A percentile compares a stretch with the other conserved stretches of the same genome.
Evolutionary conservation across 2,113 vertebrate species (phyloP).

Genomic region (Tringa solitaria): DNA sequence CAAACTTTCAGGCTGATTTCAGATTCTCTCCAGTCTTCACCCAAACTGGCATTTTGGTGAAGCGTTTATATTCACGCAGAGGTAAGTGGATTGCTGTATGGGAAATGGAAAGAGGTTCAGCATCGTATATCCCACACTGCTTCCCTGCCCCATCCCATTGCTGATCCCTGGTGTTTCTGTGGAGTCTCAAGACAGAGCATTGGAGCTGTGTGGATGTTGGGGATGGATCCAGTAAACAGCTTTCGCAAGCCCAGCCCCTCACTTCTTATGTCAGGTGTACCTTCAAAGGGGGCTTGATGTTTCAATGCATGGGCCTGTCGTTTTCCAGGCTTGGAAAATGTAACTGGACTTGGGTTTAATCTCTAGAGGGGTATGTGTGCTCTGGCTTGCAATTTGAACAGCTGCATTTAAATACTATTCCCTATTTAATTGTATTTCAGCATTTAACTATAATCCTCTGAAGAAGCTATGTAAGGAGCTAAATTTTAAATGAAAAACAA

Average conservation of each 20-base stretch:
- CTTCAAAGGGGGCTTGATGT: not conserved
- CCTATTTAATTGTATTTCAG: not conserved
- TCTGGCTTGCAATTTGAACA: not conserved
- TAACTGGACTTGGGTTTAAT: not conserved
- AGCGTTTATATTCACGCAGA: not conserved
- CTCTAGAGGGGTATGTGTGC: not conserved
- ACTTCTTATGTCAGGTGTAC: not conserved
- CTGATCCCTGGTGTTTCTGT: not conserved
- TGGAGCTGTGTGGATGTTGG: not conserved
- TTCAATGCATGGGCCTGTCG: not conserved
- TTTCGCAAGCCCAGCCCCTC: not conserved
- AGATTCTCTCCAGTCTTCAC: not conserved
- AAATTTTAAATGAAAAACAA: not conserved
- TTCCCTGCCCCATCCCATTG: not conserved
- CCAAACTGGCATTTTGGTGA: not conserved
- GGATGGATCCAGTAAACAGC: not conserved
- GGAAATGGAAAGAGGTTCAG: not conserved
- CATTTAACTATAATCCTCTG: not conserved
- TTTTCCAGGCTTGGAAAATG: not conserved
- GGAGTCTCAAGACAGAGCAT: not conserved
- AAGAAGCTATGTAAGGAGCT: not conserved
- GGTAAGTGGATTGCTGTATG: not conserved
- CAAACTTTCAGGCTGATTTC: not conserved
- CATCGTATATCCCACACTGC: accelerated
- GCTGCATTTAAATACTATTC: not conserved